phyloP scores from a whole-genome alignment of 2,888 invertebrate species.

The Pasiphila rectangulata region DNA sequence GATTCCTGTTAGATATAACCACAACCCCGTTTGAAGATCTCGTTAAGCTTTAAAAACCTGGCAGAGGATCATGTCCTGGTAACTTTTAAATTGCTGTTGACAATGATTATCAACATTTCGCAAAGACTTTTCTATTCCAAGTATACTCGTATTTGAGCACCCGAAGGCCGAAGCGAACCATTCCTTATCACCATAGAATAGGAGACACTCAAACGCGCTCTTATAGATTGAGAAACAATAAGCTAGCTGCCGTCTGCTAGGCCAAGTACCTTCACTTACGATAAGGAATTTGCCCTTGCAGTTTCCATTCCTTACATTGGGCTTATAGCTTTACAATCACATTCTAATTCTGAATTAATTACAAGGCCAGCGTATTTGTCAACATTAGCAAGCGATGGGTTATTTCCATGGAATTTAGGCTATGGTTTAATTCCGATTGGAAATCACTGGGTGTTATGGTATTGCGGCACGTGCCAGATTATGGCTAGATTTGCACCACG shows the following conservation, averaged over 20 bases:
- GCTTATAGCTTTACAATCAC: slow-evolving; percentile 19
- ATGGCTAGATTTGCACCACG: too few species aligned
- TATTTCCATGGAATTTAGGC: not conserved
- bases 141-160: not conserved
- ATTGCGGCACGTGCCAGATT: too few species aligned
- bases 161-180: not conserved
- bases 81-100: too few species aligned
- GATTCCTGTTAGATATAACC: too few species aligned
- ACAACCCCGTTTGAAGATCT: too few species aligned
- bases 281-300: slow-evolving; percentile 10
- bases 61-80: too few species aligned
- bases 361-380: slow-evolving; percentile 15
- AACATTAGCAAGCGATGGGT: not conserved
- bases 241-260: too few species aligned
- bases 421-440: not conserved
- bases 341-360: slow-evolving; percentile 15
- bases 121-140: too few species aligned
- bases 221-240: not conserved
- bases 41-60: too few species aligned
- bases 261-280: slow-evolving; percentile 1
- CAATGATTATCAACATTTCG: too few species aligned
- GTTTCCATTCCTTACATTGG: slow-evolving; percentile 12
- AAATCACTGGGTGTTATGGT: not conserved
- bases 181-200: not conserved
- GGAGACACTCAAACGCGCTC: too few species aligned